Base-by-base conservation (phyloP, 2,888 invertebrate genomes). In the Xestia sexstrigata region DNA sequence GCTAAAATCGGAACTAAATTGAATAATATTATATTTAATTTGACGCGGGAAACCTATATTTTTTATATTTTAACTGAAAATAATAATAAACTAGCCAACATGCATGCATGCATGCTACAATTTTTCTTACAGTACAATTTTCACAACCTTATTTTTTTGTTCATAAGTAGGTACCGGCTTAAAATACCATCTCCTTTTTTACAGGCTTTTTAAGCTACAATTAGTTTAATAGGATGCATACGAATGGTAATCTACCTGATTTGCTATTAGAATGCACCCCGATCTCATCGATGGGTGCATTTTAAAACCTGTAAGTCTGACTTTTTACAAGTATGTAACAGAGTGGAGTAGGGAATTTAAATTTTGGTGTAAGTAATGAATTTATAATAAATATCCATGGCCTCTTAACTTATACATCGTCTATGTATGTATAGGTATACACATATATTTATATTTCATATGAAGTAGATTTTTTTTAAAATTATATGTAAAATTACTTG, bases 331-430 rank as follows among this genome's bases (percentile, higher is more conserved):
- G 52, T 75, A 58, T 63, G n/a, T 55, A 70, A 67, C 55, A 63
- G 62, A 67, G 42, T 67, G 30, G 52, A n/a, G 45, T 81, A 72
- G 15, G n/a, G 55, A 70, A 39, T 74, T 55, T 49, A 26, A 71
- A 65, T 55, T 74, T 65, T 39, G 58, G 49, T 84, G 42, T 70
- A 74, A 79, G 35, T 67, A 74, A 79, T 84, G 23, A 74, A 84
- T 79, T 79, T 68, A 84, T 74, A 30, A 70, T 69, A 72, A 78
- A 60, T 69, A 65, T 68, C 30, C 63, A 82, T 52, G 82, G 82
- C 84, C 81, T 74, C 67, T n/a, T 84, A 70, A 79, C 79, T 79
- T 74, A 63, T 77, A 84, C 67, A 63, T 70, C 55, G 73, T 83
- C 23, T 62, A 45, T 49, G 9, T 63, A 52, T 47, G 11, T n/a